Evolutionary conservation across 2,113 vertebrate species (phyloP), one percentile per base, ranked within the genome.

Genomic region (Pyxicephalus adspersus): DNA sequence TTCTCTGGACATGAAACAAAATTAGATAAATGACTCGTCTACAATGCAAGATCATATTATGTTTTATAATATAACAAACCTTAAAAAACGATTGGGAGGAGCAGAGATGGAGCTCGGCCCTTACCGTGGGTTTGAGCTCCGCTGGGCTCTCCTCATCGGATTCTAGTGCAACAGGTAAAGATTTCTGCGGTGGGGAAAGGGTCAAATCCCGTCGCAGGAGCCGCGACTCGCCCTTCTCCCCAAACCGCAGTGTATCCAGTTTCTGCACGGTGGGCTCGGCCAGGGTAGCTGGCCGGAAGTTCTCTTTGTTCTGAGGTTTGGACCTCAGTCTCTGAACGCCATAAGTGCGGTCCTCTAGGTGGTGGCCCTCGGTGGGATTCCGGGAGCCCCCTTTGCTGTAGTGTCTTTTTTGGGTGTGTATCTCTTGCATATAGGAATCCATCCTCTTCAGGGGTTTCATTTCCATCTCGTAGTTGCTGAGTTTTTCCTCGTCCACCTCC

Each of bases 151-250:
- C 95, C 86, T 95, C 94, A 29, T 98, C 96, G 4, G 95, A 93
- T 89, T 98, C 96, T 89, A 95, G 95, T 83, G 94, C 93, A 89
- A 95, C 96, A 81, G 95, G 96, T 85, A 94, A 92, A 86, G 97
- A 98, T 91, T 93, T 95, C 87, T 96, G 94, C 85, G 97, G 95
- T 0, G 97, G 96, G 84, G 97, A 98, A 88, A 97, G 96, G 86
- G 95, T 97, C 85, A 98, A 90, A 92, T 98, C 96, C 91, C 96
- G 95, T 90, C 96, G 94, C 89, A 98, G 91, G 52, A 97, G 95
- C 92, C 95, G 95, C 78, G 95, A 93, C 88, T 97, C 97, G 2
- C 94, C 90, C 88, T 96, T 93, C 74, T 94, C 94, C 87, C 95
- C 96, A 72, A 96, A 94, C 94, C 95, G 93, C 93, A 98, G 93